A percentile compares a stretch with the other conserved stretches of the same genome.
phyloP scores from a whole-genome alignment of 2,888 invertebrate species.

The Lithosia quadra region DNA sequence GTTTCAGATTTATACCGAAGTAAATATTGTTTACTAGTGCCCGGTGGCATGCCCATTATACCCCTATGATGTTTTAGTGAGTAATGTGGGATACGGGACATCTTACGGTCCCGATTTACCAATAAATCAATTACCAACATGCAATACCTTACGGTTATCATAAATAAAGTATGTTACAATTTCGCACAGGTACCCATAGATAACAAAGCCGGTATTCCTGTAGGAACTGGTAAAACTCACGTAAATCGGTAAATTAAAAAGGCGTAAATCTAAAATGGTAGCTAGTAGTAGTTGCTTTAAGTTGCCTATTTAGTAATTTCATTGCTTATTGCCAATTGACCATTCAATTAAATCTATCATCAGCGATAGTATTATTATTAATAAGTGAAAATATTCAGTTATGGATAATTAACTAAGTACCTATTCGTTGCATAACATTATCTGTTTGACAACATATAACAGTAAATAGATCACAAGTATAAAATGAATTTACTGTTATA shows the following conservation, averaged over 20 bases:
- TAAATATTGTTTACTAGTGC: slow-evolving; percentile 59
- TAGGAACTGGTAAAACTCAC: slow-evolving; percentile 10
- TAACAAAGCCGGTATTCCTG: slow-evolving; percentile 7
- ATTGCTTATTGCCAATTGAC: neutral
- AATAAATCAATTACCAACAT: slow-evolving; percentile 77
- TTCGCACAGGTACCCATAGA: slow-evolving; percentile 32
- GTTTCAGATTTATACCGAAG: neutral
- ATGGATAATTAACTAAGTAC: neutral
- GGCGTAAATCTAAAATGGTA: neutral
- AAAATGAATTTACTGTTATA: too few species aligned
- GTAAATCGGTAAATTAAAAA: slow-evolving; percentile 14
- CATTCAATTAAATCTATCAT: neutral
- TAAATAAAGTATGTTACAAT: slow-evolving; percentile 59
- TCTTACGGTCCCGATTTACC: slow-evolving; percentile 71
- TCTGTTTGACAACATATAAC: neutral
- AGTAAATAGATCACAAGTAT: neutral
- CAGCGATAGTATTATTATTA: neutral
- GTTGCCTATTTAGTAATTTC: slow-evolving; percentile 1
- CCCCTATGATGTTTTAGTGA: slow-evolving; percentile 74
- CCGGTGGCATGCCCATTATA: slow-evolving; percentile 62
- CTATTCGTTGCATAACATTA: too few species aligned
- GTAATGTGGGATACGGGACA: slow-evolving; percentile 75
- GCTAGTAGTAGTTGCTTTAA: neutral
- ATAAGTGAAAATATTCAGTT: neutral
- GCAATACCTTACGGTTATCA: slow-evolving; percentile 63